Evolutionary conservation across 1,140 invertebrate genomes (phyloP).

Genomic region (Nasonia giraulti): DNA sequence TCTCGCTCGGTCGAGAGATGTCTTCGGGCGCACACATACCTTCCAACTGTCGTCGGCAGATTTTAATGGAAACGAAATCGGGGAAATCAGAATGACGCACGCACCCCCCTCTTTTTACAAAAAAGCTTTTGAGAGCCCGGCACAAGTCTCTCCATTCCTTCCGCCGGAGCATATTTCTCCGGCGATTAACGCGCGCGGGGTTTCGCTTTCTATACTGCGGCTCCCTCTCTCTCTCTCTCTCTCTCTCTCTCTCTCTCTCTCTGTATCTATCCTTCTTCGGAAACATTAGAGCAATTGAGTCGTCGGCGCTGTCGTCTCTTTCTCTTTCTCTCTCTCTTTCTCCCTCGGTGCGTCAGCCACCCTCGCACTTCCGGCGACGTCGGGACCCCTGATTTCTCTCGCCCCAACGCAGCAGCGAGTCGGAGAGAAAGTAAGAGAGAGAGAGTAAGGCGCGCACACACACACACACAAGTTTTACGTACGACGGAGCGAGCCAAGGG

Average conservation of each 20-base stretch:
- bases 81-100: slow-evolving; percentile 8
- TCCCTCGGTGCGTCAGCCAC: slow-evolving; percentile 12
- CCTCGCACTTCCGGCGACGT: slow-evolving; percentile 17
- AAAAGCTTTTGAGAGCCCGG: slow-evolving; percentile 16
- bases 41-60: not conserved
- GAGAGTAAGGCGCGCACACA: not conserved
- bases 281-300: slow-evolving; percentile 32
- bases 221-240: no score
- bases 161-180: not conserved
- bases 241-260: no score
- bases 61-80: slow-evolving; percentile 16
- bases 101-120: not conserved
- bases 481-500: not conserved
- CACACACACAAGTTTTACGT: not conserved
- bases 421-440: slow-evolving; percentile 5
- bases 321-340: not conserved
- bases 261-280: not conserved
- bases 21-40: not conserved
- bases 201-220: not conserved
- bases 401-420: not conserved
- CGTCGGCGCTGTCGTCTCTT: not conserved
- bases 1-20: not conserved
- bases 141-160: not conserved
- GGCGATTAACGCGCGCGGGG: not conserved
- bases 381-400: slow-evolving; percentile 17